Conservation (phyloP, 1,140 invertebrate genomes). For the Cydia splendana region DNA sequence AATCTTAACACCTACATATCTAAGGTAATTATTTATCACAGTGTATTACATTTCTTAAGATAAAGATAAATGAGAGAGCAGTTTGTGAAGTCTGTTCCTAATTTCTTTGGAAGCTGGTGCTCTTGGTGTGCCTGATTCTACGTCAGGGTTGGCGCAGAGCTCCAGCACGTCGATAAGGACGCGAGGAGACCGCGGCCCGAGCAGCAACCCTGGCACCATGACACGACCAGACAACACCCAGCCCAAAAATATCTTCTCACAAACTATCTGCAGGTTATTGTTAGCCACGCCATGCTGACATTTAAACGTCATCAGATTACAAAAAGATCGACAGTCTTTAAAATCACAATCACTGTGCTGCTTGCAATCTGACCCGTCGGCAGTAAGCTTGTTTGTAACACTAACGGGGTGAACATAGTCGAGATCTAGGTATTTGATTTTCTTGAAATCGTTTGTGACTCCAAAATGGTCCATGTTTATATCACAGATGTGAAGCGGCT, state of each 20-base stretch:
- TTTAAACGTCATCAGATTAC: constrained; percentile 71
- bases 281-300: constrained; percentile 81
- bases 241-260: constrained; percentile 83
- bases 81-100: constrained; percentile 33
- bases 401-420: constrained; percentile 79
- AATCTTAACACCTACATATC: constrained; percentile 18
- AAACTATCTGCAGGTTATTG: constrained; percentile 84
- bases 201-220: constrained; percentile 82
- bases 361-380: constrained; percentile 71
- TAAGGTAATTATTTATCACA: constrained; percentile 19
- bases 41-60: constrained; percentile 4
- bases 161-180: constrained; percentile 79
- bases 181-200: constrained; percentile 80
- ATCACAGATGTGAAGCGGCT: constrained; percentile 84
- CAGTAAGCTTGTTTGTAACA: constrained; percentile 71
- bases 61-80: constrained; percentile 27
- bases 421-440: constrained; percentile 82
- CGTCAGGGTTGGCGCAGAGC: constrained; percentile 80
- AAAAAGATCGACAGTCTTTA: constrained; percentile 83
- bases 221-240: constrained; percentile 82
- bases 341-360: constrained; percentile 84
- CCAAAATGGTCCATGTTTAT: constrained; percentile 86
- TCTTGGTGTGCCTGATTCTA: constrained; percentile 67
- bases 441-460: constrained; percentile 74
- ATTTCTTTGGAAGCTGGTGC: constrained; percentile 41